Evolutionary conservation across 2,888 invertebrate species (phyloP), one percentile per base, ranked within the genome.

Genomic region (Mystacides longicornis): DNA sequence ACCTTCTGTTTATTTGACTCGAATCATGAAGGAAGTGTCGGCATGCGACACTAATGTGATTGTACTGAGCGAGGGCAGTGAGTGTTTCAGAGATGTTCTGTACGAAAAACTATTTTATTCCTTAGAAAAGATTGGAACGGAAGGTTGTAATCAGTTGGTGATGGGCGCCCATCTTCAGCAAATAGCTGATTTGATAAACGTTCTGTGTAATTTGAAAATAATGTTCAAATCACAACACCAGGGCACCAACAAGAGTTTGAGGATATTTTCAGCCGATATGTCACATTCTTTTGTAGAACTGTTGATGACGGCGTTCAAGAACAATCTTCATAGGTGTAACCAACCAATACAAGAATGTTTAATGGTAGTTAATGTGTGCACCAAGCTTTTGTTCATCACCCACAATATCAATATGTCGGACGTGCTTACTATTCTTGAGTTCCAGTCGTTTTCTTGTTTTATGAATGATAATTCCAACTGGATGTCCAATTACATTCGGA

Each of bases 81-180:
- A 37, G 16, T 37, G 7, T 37, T 37, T 37, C 3, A 37, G 16
- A 37, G 16, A 14, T 37, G n/a, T n/a, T n/a, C 14, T 37, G n/a
- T 37, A 14, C 37, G 37, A 14, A 37, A 37, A 37, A 14, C 3
- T 37, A 37, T 7, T 14, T 14, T 16, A 37, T n/a, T 37, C 37
- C 3, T n/a, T 59, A 9, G 27, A 58, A 27, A 43, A 23, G 3
- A 37, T 57, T n/a, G 22, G 49, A 16, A 23, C 47, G 11, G 43
- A 55, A 11, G 53, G 51, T 33, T 16, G 46, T 50, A 71, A 74
- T 63, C 57, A 61, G 37, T 69, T 70, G 64, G 63, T 72, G 16
- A 62, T 71, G 27, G 64, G 59, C 37, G 65, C 70, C 55, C 67
- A 72, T 63, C 65, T 77, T 45, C 64, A 68, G 55, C 70, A 67